Percentiles rank a stretch among this genome's conserved stretches.
Conservation (phyloP, 23 tunicate species). For the Phallusia fumigata region DNA sequence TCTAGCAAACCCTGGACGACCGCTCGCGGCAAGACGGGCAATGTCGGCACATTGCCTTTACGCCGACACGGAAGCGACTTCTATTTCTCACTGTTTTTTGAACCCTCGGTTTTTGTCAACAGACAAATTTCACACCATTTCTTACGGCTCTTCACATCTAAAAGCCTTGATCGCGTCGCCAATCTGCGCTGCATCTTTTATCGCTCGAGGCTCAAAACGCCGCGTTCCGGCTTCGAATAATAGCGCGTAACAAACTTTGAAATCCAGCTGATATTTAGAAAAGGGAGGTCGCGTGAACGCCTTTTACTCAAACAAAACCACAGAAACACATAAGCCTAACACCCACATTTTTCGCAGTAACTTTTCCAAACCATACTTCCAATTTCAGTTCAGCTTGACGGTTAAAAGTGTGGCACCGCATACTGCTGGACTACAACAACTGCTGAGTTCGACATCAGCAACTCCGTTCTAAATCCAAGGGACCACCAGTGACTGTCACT, state of each 20-base stretch:
- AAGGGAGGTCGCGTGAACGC: too few species aligned
- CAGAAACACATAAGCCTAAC: too few species aligned
- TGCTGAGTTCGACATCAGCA: too few species aligned
- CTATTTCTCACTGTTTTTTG: neutral
- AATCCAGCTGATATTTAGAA: too few species aligned
- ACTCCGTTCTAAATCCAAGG: neutral
- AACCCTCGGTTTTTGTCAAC: neutral
- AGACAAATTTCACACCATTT: slow-evolving; percentile 5
- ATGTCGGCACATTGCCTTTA: neutral
- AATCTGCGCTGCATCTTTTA: slow-evolving; percentile 1
- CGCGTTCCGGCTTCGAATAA: neutral
- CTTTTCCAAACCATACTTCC: too few species aligned
- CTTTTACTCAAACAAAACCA: too few species aligned
- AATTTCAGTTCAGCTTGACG: too few species aligned
- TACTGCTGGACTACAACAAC: too few species aligned
- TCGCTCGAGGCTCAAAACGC: slow-evolving; percentile 3
- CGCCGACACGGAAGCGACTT: neutral
- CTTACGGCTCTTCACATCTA: neutral
- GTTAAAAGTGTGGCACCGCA: too few species aligned
- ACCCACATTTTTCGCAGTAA: too few species aligned
- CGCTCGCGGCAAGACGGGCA: neutral
- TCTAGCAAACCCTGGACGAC: neutral
- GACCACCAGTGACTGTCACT: neutral
- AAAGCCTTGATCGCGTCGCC: neutral
- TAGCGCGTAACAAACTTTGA: neutral